Base-by-base conservation (phyloP, 2,797 vertebrate species). In the Platyrinchus mystaceus region DNA sequence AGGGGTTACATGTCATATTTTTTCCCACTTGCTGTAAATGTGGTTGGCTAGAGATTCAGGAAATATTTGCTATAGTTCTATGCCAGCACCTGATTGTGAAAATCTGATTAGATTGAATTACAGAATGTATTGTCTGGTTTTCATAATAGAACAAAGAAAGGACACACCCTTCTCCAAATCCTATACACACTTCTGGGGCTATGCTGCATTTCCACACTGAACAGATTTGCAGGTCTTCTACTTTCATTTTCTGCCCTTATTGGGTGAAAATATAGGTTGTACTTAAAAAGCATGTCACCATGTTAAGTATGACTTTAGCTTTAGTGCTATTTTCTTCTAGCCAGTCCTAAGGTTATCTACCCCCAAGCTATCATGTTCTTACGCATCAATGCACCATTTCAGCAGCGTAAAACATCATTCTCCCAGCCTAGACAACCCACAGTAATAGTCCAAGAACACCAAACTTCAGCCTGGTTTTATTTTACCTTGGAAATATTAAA, bases 61-160 rank as follows among this genome's bases (percentile, higher is more conserved):
- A 97, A 96, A 93, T 67, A 86, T 66, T 91, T 95, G 75, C 68
- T 92, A 62, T 56, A 90, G 67, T 69, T 70, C 37, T 90, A 87
- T 62, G 93, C 93, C 85, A 95, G 78, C 81, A 93, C 77, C 69
- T 92, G 88, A 93, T 83, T 89, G 81, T 95, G 90, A 68, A 79
- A 96, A 67, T 77, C 90, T 91, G 94, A 96, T 97, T 96, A 95
- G 83, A 80, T 47, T 93, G 89, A 95, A 87, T 84, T 95, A 90
- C 95, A 74, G 68, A 93, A 95, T 85, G 34, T 87, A 94, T 95
- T 96, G 93, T 97, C 79, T 76, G 59, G 59, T 73, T 89, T 93
- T 91, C 80, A 92, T 92, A 97, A 96, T 69, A 96, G 92, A 90
- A 95, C 90, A 94, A 97, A 96, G 83, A 87, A 85, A 75, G 26